Evolutionary conservation across 2,797 vertebrate species (phyloP), one percentile per base, ranked within the genome.

Genomic region (Rhadinocentrus ornatus): DNA sequence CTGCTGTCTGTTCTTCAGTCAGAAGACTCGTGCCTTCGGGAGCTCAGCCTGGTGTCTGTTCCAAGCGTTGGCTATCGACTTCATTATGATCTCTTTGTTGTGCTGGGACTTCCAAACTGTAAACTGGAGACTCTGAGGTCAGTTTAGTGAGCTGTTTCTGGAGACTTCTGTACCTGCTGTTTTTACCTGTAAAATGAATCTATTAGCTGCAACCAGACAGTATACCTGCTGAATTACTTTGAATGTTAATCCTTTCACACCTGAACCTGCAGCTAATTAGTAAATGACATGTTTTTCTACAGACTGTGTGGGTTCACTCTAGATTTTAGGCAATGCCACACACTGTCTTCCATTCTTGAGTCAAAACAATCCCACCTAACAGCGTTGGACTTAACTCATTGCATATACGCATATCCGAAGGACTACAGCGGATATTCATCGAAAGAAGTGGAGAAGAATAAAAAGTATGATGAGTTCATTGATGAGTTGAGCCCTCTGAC

Each of bases 231-330:
- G 32, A 32, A 32, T 8, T 5, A 32, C 32, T 32, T 8, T 32
- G 32, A 32, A 32, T 32, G 32, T 32, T 32, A 22, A 16, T 7
- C 16, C 9, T 22, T 55, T 35, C 35, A 35, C n/a, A 11, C 31
- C 37, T 52, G 11, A n/a, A 37, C 3, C 34, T 60, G 32, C 24
- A 9, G 13, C 16, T 60, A 10, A 9, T 50, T 52, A 5, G 5
- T 26, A 37, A n/a, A 26, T n/a, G 15, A 10, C 20, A 5, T 57
- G 44, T 60, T 71, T 55, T 59, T 9, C 3, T 4, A 37, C 66
- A 69, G 76, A 54, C 44, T 79, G 52, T 66, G 41, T 35, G 66
- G 71, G 4, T 69, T 73, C 55, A 12, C 61, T 29, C 27, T 66
- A 3, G 52, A 35, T 9, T 10, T 12, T 3, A 12, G 0, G 2